Percentiles rank a stretch among this genome's conserved stretches.
Evolutionary conservation across 1,140 invertebrate genomes (phyloP).

Genomic region (Rhopalosiphum padi): DNA sequence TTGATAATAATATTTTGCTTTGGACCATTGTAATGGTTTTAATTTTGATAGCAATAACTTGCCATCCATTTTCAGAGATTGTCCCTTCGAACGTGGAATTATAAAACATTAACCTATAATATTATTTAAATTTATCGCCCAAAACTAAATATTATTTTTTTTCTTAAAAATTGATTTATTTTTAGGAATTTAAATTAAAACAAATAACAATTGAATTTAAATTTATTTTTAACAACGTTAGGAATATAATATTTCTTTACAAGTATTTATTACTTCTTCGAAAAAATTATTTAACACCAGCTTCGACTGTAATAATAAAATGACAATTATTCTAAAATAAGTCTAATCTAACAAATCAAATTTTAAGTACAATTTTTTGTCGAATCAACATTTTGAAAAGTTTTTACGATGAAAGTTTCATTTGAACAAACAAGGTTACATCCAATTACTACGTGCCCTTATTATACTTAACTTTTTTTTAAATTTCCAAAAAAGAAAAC

Average conservation of each 20-base stretch:
- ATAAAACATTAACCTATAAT: background rate
- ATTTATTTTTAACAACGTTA: background rate
- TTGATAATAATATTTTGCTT: background rate
- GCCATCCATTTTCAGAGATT: background rate
- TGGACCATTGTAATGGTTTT: background rate
- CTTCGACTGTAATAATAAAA: background rate
- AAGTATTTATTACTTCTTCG: background rate
- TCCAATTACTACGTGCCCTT: background rate
- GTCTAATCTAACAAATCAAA: background rate
- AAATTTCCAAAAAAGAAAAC: background rate
- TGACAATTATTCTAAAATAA: background rate
- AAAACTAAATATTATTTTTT: background rate
- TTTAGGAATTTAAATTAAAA: background rate
- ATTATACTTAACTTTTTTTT: background rate
- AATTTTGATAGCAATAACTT: conserved; percentile 16
- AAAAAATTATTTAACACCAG: background rate
- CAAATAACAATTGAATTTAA: background rate
- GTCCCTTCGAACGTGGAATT: background rate
- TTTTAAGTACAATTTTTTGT: background rate
- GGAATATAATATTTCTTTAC: background rate
- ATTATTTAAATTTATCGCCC: background rate
- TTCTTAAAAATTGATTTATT: background rate
- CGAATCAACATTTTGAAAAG: background rate
- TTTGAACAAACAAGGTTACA: background rate
- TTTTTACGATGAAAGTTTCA: background rate